Evolutionary conservation across 2,113 vertebrate species (phyloP).

Genomic region (Notechis scutatus): DNA sequence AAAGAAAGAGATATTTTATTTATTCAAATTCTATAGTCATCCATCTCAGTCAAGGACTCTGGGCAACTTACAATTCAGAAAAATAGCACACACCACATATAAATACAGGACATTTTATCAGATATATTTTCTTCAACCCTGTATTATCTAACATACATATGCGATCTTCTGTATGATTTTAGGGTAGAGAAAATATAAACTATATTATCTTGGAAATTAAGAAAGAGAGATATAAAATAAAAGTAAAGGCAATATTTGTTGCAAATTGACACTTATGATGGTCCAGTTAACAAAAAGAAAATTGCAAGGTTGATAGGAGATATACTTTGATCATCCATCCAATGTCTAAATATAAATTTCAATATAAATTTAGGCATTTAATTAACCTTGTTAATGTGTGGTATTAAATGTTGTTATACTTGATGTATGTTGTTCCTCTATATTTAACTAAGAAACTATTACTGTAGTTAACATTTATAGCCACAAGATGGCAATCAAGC

Average conservation of each 20-base stretch:
- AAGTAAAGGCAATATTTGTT: neutral
- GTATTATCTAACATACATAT: neutral
- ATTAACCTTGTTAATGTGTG: neutral
- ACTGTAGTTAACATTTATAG: neutral
- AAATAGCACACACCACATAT: neutral
- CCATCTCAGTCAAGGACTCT: neutral
- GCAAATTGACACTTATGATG: neutral
- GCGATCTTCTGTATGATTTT: neutral
- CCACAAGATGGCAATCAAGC: slow-evolving; percentile 1
- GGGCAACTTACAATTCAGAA: neutral
- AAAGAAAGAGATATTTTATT: neutral
- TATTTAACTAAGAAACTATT: neutral
- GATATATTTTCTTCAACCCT: neutral
- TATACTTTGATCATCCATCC: neutral
- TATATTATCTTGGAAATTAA: neutral
- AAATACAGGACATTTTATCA: neutral
- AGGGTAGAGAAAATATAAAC: neutral
- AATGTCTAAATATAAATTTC: neutral
- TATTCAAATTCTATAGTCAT: neutral
- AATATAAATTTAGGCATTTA: neutral
- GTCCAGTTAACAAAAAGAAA: neutral
- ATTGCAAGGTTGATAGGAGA: neutral
- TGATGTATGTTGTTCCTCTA: neutral
- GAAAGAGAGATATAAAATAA: neutral
- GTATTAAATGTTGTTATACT: neutral